Evolutionary conservation across 2,888 invertebrate species (phyloP).

Genomic region (Capitulum mitella): DNA sequence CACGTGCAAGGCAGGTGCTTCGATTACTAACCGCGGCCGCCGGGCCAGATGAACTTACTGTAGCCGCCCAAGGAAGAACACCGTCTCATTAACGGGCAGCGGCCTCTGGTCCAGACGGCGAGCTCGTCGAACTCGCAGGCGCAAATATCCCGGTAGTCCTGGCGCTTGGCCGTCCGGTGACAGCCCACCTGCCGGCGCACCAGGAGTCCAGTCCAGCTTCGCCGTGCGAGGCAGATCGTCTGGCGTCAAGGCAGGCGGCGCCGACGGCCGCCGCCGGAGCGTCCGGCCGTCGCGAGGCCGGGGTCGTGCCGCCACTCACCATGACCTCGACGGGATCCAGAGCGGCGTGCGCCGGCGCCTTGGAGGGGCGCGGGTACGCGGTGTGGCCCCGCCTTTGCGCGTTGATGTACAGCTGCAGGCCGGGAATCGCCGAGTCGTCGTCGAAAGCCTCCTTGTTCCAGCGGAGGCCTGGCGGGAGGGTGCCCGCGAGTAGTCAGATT

Average conservation of each 20-base stretch:
- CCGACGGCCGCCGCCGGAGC: no score
- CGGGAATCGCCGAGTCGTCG: no score
- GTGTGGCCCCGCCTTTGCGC: background rate
- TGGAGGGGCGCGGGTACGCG: background rate
- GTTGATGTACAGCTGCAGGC: background rate
- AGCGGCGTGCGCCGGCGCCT: background rate
- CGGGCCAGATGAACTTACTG: no score
- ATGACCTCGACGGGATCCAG: background rate
- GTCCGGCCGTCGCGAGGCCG: no score
- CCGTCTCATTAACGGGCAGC: conserved; percentile 30
- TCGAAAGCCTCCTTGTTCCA: background rate
- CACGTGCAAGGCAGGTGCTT: no score
- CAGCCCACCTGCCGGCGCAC: background rate
- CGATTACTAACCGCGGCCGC: no score
- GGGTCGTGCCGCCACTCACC: background rate
- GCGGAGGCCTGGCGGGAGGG: background rate
- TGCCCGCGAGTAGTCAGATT: no score
- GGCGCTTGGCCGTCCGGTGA: background rate
- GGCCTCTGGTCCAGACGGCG: conserved; percentile 36
- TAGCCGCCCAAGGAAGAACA: conserved; percentile 37
- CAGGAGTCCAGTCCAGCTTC: no score
- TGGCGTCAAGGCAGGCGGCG: no score
- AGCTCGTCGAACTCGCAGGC: conserved; percentile 37
- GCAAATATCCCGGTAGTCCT: conserved; percentile 30
- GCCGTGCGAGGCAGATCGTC: no score